Percentiles rank a stretch among this genome's conserved stretches.
These are phyloP conservation scores for Chitala chitala DNA, from an alignment of 2,113 vertebrate species.

Conservation along the genomic window DNA sequence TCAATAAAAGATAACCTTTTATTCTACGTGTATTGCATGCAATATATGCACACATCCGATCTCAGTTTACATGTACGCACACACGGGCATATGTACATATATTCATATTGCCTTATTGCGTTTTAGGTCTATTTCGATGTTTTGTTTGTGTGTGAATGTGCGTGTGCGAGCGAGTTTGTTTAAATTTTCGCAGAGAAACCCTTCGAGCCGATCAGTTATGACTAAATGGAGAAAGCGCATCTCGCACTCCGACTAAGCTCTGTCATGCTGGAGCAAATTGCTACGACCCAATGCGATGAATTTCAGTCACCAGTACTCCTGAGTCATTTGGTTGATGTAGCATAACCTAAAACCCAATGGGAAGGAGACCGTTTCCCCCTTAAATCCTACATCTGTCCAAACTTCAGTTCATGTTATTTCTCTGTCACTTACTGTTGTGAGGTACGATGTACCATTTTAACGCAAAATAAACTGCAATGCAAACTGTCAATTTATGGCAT, in stretches of 20 bases:
- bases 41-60: too few relatives aligned
- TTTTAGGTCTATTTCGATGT: too few relatives aligned
- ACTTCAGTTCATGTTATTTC: conserved; percentile 1
- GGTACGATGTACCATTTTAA: background rate
- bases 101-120: too few relatives aligned
- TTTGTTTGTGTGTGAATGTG: too few relatives aligned
- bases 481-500: too few relatives aligned
- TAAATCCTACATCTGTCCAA: conserved; percentile 5
- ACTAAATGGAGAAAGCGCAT: background rate
- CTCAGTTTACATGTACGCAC: too few relatives aligned
- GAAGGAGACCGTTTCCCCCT: background rate
- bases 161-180: too few relatives aligned
- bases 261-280: conserved; percentile 8
- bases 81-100: too few relatives aligned
- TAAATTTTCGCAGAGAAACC: background rate
- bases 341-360: conserved; percentile 1
- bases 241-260: background rate
- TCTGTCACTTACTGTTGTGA: background rate
- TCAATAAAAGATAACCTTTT: background rate
- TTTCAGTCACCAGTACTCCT: background rate
- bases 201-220: background rate
- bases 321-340: conserved; percentile 13
- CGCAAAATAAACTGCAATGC: too few relatives aligned
- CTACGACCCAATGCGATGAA: background rate
- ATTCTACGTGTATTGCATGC: too few relatives aligned